Evolutionary conservation across 2,113 vertebrate species (phyloP).

Genomic region (Regulus satrapa): DNA sequence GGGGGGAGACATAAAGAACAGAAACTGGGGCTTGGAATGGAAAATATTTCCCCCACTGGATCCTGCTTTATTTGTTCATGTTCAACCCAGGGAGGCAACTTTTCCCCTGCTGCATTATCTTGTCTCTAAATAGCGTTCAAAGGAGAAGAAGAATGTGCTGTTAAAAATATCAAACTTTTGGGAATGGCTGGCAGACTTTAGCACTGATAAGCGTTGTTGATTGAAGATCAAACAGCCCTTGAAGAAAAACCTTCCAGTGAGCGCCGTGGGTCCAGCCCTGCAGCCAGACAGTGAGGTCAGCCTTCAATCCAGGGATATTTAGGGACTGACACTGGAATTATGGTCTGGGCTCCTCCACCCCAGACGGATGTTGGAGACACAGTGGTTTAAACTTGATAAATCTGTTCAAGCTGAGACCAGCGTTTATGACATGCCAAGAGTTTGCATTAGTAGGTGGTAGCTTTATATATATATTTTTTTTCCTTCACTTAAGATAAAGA

Average conservation of each 20-base stretch:
- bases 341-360: background rate
- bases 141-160: slow-evolving; percentile 39
- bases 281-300: slow-evolving; percentile 24
- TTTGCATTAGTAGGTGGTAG: background rate
- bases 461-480: background rate
- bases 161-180: slow-evolving; percentile 52
- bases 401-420: background rate
- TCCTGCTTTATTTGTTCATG: background rate
- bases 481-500: background rate
- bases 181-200: slow-evolving; percentile 18
- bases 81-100: background rate
- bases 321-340: background rate
- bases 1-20: background rate
- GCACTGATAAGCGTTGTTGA: background rate
- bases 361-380: background rate
- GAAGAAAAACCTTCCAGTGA: background rate
- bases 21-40: background rate
- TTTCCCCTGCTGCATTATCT: background rate
- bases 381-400: slow-evolving; percentile 1
- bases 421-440: background rate
- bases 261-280: background rate
- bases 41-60: background rate
- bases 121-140: slow-evolving; percentile 2
- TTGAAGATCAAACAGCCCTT: slow-evolving; percentile 43
- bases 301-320: background rate